These are phyloP conservation scores for Incurvaria masculella DNA, from an alignment of 2,888 invertebrate genomes.

Conservation along the genomic window DNA sequence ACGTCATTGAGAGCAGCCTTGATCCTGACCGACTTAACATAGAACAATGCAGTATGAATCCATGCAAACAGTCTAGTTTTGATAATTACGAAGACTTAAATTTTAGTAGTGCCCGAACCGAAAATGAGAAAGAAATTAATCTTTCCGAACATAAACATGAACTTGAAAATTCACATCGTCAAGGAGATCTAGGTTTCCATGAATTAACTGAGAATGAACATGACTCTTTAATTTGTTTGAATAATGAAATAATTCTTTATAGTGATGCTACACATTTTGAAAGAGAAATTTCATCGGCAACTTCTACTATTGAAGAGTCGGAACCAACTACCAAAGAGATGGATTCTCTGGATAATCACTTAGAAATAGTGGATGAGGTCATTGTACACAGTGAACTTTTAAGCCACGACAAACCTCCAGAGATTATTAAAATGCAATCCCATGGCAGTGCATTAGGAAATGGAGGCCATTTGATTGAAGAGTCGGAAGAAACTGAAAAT, in stretches of 20 bases:
- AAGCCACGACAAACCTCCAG: neutral
- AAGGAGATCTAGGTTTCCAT: neutral
- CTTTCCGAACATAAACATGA: too few relatives aligned
- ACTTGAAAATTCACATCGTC: too few relatives aligned
- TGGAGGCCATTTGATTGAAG: neutral
- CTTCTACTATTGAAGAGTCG: neutral
- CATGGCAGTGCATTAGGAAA: neutral
- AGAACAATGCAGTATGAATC: too few relatives aligned
- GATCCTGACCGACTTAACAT: too few relatives aligned
- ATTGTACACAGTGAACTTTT: neutral
- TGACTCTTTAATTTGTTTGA: neutral
- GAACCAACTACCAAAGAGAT: neutral
- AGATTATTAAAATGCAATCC: too few relatives aligned
- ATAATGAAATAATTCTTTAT: neutral
- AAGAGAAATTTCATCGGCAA: neutral
- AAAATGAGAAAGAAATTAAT: too few relatives aligned
- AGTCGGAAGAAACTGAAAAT: neutral
- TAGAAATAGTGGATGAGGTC: neutral
- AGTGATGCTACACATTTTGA: neutral
- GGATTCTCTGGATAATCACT: neutral
- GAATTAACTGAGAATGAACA: neutral
- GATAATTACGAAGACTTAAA: too few relatives aligned
- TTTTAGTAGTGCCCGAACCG: too few relatives aligned
- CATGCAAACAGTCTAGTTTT: too few relatives aligned
- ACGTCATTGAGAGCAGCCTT: too few relatives aligned